Conservation (phyloP, 2,888 invertebrate species). For the Xanthia togata region DNA sequence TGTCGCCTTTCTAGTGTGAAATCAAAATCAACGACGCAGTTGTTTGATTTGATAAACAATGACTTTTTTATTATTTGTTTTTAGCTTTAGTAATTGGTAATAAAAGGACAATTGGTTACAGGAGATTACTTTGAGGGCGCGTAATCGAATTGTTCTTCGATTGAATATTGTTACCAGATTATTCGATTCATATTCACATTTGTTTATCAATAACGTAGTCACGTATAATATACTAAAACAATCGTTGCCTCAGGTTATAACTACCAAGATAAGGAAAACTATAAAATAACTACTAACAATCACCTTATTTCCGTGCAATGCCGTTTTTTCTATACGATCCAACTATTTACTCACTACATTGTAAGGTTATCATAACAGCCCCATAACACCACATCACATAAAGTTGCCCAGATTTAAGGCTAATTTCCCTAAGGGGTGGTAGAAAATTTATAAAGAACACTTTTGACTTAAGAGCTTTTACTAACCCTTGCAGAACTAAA, state of each 20-base stretch:
- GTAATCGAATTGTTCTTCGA: constrained; percentile 22
- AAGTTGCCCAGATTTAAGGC: constrained; percentile 49
- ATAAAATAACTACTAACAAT: constrained; percentile 18
- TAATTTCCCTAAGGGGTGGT: constrained; percentile 62
- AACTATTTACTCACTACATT: constrained; percentile 15
- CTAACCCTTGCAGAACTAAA: constrained; percentile 14
- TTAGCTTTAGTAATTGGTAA: constrained; percentile 2
- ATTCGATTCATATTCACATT: constrained; percentile 16
- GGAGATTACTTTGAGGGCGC: constrained; percentile 19
- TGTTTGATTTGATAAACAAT: constrained; percentile 45
- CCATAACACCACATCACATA: constrained; percentile 45
- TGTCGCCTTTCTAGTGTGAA: constrained; percentile 19
- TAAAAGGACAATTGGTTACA: constrained; percentile 21
- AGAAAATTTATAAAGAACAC: constrained; percentile 51
- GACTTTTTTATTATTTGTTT: constrained; percentile 25
- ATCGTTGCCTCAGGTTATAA: not conserved
- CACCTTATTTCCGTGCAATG: not conserved
- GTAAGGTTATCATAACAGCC: constrained; percentile 35
- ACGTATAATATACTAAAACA: constrained; percentile 5
- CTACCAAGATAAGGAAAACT: constrained; percentile 6
- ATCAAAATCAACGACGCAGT: constrained; percentile 48
- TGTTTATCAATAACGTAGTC: not conserved
- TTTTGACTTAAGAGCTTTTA: constrained; percentile 45
- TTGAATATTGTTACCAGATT: constrained; percentile 2
- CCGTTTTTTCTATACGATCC: constrained; percentile 9